Base-by-base conservation (phyloP, 1,140 invertebrate genomes). In the Bradynema listronoti region DNA sequence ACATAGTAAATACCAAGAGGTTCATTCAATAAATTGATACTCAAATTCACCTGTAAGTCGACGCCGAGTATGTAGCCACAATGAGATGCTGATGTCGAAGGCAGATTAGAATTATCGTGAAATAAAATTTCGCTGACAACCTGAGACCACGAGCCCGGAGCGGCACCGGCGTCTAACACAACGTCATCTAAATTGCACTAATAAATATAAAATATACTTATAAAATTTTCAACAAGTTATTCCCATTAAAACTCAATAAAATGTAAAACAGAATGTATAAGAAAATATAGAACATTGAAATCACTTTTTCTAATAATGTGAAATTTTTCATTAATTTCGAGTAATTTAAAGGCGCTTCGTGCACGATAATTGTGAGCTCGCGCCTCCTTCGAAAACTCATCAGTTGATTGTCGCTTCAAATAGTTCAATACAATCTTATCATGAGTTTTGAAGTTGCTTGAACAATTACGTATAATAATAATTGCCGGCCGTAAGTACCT, bases 111-210 rank as follows among this genome's bases (percentile, higher is more conserved):
- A n/a, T n/a, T n/a, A n/a, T n/a, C n/a, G n/a, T n/a, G n/a, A 42
- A 58, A 66, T 3, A 65, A 56, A 0, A 65, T 82, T 61, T 87
- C 81, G 1, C 87, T 85, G 25, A 87, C 86, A 36, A 96, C 88
- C 83, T 94, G 90, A 0, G 87, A 88, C 90, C 90, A 94, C 36
- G 89, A 88, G 0, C 93, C 94, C 22, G 93, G 94, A 6, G 90
- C 85, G 5, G 91, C 90, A 33, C 92, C 92, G 77, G 90, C 89
- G 69, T 97, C 92, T 1, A 98, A 79, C 1, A 97, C 36, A 11
- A 19, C 19, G 19, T 39, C 36, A 39, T 19, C 36, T 39, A 47
- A 7, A 22, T 47, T 47, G 45, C 45, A 47, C 7, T 22, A 9
- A n/a, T 19, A 50, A 50, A 27, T 30, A 24, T 30, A 24, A 22